Evolutionary conservation across 2,888 invertebrate genomes (phyloP).

Genomic region (Lucinisca nassula): DNA sequence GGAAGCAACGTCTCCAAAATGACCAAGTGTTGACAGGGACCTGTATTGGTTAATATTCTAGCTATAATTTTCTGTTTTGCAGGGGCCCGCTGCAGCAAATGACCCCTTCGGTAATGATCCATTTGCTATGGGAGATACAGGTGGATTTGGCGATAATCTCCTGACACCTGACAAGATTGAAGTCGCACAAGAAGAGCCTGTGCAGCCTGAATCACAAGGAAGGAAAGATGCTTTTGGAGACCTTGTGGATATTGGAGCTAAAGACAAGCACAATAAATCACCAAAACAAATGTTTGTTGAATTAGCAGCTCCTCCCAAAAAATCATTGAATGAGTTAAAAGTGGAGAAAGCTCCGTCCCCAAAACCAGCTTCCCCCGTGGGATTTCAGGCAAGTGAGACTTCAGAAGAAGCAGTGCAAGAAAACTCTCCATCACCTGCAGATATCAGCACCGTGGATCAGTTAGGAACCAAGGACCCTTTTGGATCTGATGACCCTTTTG

Average conservation of each 20-base stretch:
- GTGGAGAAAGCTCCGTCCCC: slow-evolving; percentile 53
- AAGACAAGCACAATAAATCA: slow-evolving; percentile 57
- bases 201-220: slow-evolving; percentile 19
- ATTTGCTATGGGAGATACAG: slow-evolving; percentile 38
- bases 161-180: slow-evolving; percentile 63
- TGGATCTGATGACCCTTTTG: slow-evolving; percentile 33
- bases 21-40: too few relatives aligned
- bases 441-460: slow-evolving; percentile 36
- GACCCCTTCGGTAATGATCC: slow-evolving; percentile 77
- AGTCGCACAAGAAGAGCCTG: slow-evolving; percentile 26
- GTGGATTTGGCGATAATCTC: slow-evolving; percentile 62
- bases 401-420: neutral
- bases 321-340: slow-evolving; percentile 78
- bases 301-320: slow-evolving; percentile 73
- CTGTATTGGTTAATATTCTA: too few relatives aligned
- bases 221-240: slow-evolving; percentile 76
- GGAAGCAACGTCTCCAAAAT: too few relatives aligned
- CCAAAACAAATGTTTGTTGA: slow-evolving; percentile 82
- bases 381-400: slow-evolving; percentile 72
- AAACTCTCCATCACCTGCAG: slow-evolving; percentile 21
- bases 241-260: slow-evolving; percentile 74
- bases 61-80: neutral
- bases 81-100: slow-evolving; percentile 27
- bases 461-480: slow-evolving; percentile 33
- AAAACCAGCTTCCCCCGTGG: slow-evolving; percentile 56